A percentile compares a stretch with the other conserved stretches of the same genome.
These are phyloP conservation scores for Cavia aperea DNA, from an alignment of 2,113 vertebrate species.

Conservation along the genomic window DNA sequence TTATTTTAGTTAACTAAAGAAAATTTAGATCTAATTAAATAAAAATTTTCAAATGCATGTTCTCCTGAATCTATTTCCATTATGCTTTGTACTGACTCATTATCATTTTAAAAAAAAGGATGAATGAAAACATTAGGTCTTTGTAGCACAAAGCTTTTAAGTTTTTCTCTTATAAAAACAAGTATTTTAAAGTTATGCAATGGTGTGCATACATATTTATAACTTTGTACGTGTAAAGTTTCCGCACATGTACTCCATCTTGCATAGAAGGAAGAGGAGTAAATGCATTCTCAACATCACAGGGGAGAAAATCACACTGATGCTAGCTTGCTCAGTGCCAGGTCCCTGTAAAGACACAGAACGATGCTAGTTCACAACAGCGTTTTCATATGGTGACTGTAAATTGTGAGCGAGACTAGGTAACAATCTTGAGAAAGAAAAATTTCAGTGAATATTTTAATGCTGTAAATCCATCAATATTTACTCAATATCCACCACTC, in stretches of 20 bases:
- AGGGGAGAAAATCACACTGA: background rate
- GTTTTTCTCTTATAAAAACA: background rate
- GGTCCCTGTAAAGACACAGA: background rate
- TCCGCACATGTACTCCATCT: background rate
- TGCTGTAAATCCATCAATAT: background rate
- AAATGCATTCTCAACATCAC: background rate
- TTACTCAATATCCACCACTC: background rate
- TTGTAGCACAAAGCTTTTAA: background rate
- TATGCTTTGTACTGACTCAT: background rate
- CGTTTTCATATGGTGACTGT: background rate
- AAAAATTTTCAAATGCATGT: background rate
- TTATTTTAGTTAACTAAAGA: slow-evolving; percentile 13
- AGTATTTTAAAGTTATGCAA: background rate
- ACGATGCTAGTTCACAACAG: accelerated
- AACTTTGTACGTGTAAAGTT: background rate
- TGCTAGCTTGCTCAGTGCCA: background rate
- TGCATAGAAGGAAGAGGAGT: background rate
- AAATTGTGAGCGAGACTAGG: background rate
- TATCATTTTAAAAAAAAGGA: background rate
- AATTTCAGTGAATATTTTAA: background rate
- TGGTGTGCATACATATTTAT: background rate
- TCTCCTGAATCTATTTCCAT: background rate
- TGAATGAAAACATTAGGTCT: background rate
- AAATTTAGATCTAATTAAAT: background rate
- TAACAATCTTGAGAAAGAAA: background rate